A percentile compares a stretch with the other conserved stretches of the same genome.
phyloP scores from a whole-genome alignment of 23 tunicate species.

The Ciona savignyi region DNA sequence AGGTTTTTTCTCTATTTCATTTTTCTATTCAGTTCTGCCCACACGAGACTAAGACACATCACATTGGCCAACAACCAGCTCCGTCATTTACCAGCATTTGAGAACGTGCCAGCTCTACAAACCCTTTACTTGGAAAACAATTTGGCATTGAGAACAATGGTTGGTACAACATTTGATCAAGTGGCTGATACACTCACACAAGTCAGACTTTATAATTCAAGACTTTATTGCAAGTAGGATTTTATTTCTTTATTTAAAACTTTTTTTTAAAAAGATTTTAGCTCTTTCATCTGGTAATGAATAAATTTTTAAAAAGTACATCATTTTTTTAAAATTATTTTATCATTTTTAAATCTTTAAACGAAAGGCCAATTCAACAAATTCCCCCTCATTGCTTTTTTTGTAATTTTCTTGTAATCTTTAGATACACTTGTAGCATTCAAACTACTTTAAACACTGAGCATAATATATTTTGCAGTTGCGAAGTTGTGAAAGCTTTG shows the following conservation, averaged over 20 bases:
- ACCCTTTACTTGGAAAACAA: conserved; percentile 7
- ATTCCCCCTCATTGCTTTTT: too few relatives aligned
- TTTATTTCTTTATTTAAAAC: background rate
- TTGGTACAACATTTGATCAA: conserved; percentile 4
- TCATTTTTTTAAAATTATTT: background rate
- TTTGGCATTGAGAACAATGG: conserved; percentile 5
- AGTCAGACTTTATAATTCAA: background rate
- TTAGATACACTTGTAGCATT: too few relatives aligned
- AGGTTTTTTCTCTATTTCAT: too few relatives aligned
- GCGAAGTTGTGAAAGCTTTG: conserved; percentile 6
- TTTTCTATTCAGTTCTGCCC: background rate
- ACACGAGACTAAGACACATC: conserved; percentile 6
- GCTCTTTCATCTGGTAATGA: too few relatives aligned
- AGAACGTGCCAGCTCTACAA: conserved; percentile 7
- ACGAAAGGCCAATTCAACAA: too few relatives aligned
- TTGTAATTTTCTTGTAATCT: too few relatives aligned
- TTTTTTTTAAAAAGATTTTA: too few relatives aligned
- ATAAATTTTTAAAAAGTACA: background rate
- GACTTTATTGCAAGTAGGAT: conserved; percentile 13
- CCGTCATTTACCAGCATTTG: conserved; percentile 8
- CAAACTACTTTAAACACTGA: too few relatives aligned
- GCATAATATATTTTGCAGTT: conserved; percentile 1
- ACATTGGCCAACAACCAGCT: conserved; percentile 6
- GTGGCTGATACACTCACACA: conserved; percentile 13
- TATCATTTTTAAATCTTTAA: too few relatives aligned